These are phyloP conservation scores for Arge pagana DNA, from an alignment of 2,888 invertebrate species.

Conservation along the genomic window DNA sequence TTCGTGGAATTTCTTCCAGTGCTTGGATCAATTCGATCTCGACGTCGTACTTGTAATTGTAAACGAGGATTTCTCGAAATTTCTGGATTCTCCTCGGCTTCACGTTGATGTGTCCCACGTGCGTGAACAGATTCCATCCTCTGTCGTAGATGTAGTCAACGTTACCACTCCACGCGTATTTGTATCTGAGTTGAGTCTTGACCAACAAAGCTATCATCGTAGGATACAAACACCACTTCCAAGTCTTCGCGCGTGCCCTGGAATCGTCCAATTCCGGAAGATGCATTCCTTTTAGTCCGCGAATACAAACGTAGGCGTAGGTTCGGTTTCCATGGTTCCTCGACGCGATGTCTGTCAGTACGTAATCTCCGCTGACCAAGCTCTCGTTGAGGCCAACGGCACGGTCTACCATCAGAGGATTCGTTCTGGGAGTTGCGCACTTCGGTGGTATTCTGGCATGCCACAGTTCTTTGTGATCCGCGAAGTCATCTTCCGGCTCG, in stretches of 20 bases:
- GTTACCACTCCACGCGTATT: conserved; percentile 45
- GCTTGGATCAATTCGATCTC: conserved; percentile 46
- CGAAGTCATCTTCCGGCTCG: conserved; percentile 35
- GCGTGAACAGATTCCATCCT: conserved; percentile 48
- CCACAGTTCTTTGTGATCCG: conserved; percentile 44
- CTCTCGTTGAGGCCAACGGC: conserved; percentile 43
- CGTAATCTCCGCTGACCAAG: conserved; percentile 49
- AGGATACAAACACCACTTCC: conserved; percentile 53
- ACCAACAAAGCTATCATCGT: conserved; percentile 47
- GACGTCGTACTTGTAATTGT: conserved; percentile 50
- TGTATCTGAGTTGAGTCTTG: conserved; percentile 52
- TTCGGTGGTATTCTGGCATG: conserved; percentile 43
- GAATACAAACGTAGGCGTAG: conserved; percentile 43
- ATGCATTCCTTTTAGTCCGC: conserved; percentile 49
- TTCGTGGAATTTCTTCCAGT: conserved; percentile 32
- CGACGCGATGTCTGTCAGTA: conserved; percentile 36
- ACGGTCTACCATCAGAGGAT: conserved; percentile 36
- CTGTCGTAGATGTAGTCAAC: conserved; percentile 52
- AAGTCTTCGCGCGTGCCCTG: conserved; percentile 43
- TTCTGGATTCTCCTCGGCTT: conserved; percentile 35
- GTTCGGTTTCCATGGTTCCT: conserved; percentile 27
- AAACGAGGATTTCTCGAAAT: conserved; percentile 48
- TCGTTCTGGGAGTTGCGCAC: conserved; percentile 24
- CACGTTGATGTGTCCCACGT: conserved; percentile 46
- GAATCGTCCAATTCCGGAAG: conserved; percentile 38